Base-by-base conservation (phyloP, 2,797 vertebrate genomes). In the Pempheris klunzingeri region DNA sequence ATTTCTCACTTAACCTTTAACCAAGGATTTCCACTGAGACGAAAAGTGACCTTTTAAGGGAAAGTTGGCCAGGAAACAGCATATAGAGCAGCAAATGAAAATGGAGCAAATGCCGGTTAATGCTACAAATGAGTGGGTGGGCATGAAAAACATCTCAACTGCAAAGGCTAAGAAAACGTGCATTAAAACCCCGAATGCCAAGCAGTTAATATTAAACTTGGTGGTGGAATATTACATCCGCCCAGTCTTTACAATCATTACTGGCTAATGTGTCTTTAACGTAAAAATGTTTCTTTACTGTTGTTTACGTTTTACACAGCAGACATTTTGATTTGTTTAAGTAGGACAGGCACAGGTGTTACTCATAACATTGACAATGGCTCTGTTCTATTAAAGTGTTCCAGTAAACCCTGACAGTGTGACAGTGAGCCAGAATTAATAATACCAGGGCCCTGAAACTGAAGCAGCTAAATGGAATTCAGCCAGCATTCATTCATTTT, bases 1-100 rank as follows among this genome's bases (percentile, higher is more conserved):
- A 22, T 34, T 57, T 65, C 22, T 64, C 39, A 41, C 39, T 47
- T 74, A 69, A 64, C 64, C 64, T 77, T 81, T 68, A 58, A 67
- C 28, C n/a, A 36, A 24, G 14, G 14, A 38, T 17, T 43, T 44
- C 43, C n/a, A 36, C 59, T 63, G 52, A 52, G 44, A 63, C 65
- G 54, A 75, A 75, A 69, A 53, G 28, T 43, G 50, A 24, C 30
- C 17, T 57, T 52, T 70, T 53, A 47, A 26, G 13, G 58, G 59
- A 41, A 54, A 41, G 20, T 63, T 59, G 53, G 28, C 18, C 20
- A 39, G 26, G 18, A 60, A 60, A 24, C 60, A 59, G 47, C 53
- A 66, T 38, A 64, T 22, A n/a, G n/a, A n/a, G n/a, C n/a, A 49
- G 58, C 24, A 8, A 18, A 11, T 32, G 53, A 32, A 74, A 64